A percentile compares a stretch with the other conserved stretches of the same genome.
Conservation (phyloP, 2,113 vertebrate genomes). For the Bolborhynchus lineola region DNA sequence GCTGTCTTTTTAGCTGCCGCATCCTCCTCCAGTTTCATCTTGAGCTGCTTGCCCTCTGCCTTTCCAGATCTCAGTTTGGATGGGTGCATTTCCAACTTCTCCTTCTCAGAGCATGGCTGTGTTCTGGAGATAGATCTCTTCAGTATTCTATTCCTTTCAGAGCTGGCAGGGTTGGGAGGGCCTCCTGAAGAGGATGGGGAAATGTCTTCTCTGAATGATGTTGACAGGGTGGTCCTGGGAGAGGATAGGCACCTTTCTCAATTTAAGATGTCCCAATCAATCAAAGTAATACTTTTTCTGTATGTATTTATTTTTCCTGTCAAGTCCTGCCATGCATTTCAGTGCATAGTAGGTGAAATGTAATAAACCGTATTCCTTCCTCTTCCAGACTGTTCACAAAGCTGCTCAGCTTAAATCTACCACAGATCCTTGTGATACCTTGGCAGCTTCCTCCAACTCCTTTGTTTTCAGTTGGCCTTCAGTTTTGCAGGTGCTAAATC, state of each 20-base stretch:
- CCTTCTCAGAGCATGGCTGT: neutral
- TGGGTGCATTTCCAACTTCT: neutral
- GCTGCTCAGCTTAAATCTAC: neutral
- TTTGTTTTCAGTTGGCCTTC: neutral
- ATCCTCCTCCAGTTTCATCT: neutral
- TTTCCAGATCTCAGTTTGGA: neutral
- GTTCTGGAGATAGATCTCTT: neutral
- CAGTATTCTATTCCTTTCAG: neutral
- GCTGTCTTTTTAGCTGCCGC: conserved; percentile 14
- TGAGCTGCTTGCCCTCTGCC: neutral
- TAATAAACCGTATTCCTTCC: neutral
- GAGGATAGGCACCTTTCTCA: neutral
- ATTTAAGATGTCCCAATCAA: neutral
- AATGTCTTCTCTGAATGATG: neutral
- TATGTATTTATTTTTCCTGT: neutral
- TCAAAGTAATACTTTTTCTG: neutral
- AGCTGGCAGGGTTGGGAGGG: neutral
- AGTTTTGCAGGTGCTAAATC: neutral
- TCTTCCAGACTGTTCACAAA: neutral
- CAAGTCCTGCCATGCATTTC: neutral
- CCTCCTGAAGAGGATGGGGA: neutral
- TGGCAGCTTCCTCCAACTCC: neutral
- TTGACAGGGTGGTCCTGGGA: neutral
- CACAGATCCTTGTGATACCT: neutral
- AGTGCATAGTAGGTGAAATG: neutral